Evolutionary conservation across 2,888 invertebrate genomes (phyloP).

Genomic region (Cheilosia impressa): DNA sequence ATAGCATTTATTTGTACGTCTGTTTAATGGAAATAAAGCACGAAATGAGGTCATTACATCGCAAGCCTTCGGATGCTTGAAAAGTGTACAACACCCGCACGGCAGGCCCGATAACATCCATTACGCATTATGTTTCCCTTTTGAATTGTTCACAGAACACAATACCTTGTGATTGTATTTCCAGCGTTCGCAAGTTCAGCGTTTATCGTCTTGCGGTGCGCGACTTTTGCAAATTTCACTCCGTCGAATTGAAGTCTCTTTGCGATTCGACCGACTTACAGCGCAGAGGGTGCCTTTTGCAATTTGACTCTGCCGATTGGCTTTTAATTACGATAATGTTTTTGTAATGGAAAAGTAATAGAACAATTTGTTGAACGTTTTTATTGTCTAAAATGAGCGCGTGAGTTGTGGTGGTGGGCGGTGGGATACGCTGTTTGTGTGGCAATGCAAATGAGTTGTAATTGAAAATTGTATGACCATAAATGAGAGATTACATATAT

Average conservation of each 20-base stretch:
- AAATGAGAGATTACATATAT: neutral
- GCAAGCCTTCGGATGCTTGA: neutral
- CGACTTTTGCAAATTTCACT: neutral
- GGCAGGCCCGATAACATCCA: neutral
- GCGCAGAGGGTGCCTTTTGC: neutral
- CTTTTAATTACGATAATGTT: constrained; percentile 46
- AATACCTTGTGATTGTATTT: neutral
- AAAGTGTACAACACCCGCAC: neutral
- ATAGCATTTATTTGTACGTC: constrained; percentile 20
- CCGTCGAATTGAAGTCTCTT: neutral
- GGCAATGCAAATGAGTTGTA: neutral
- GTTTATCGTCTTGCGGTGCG: constrained; percentile 1
- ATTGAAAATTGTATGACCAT: constrained; percentile 12
- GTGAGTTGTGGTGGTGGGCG: neutral
- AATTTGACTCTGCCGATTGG: constrained; percentile 3
- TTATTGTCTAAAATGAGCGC: neutral
- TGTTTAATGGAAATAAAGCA: constrained; percentile 21
- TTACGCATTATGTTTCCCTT: neutral
- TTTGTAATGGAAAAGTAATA: constrained; percentile 6
- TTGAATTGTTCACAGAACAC: too few relatives aligned
- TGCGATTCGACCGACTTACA: neutral
- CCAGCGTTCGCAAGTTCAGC: neutral
- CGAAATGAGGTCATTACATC: constrained; percentile 36
- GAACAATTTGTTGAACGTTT: constrained; percentile 15
- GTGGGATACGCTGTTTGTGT: neutral